Conservation (phyloP, 2,888 invertebrate species). For the Cantharis flavilabris region DNA sequence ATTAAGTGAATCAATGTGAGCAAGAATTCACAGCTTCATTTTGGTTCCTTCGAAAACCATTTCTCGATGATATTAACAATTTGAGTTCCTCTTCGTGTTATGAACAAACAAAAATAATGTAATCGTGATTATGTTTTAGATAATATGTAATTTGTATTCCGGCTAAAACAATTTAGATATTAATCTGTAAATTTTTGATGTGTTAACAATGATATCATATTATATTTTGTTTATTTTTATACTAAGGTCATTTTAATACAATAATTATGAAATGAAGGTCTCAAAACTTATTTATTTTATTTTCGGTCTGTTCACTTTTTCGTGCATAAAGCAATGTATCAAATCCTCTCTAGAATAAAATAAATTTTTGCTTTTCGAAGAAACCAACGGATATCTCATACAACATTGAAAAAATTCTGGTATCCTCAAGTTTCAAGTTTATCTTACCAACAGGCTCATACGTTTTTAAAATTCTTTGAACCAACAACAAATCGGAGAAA, state of each 20-base stretch:
- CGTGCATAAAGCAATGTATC: neutral
- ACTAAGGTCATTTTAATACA: conserved; percentile 1
- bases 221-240: conserved; percentile 2
- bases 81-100: neutral
- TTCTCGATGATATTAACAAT: neutral
- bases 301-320: neutral
- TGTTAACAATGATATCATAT: conserved; percentile 5
- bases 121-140: neutral
- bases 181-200: neutral
- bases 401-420: too few species aligned
- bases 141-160: neutral
- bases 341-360: neutral
- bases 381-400: too few species aligned
- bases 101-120: neutral
- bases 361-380: neutral
- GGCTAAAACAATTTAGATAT: neutral
- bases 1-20: too few species aligned
- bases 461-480: neutral
- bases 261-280: neutral
- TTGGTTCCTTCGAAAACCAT: too few species aligned
- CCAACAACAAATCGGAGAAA: neutral
- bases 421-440: too few species aligned
- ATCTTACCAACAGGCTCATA: too few species aligned
- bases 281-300: neutral
- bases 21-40: too few species aligned